Percentiles rank a stretch among this genome's conserved stretches.
phyloP scores from a whole-genome alignment of 2,888 invertebrate species.

The Acrobasis repandana region DNA sequence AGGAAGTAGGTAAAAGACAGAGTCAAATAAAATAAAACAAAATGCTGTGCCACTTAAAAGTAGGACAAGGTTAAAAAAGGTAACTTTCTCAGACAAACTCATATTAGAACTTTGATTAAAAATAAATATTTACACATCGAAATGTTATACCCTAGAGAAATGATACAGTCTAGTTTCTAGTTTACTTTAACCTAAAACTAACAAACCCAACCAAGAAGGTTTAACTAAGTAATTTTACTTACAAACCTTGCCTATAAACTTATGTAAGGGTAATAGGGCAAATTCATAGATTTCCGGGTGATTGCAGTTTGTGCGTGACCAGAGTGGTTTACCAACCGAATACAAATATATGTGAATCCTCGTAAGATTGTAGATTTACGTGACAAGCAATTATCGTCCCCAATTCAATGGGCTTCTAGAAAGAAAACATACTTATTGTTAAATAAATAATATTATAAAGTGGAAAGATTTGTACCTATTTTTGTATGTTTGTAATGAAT shows the following conservation, averaged over 20 bases:
- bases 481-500: no score
- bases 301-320: conserved; percentile 56
- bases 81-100: no score
- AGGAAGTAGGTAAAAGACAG: no score
- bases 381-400: conserved; percentile 12
- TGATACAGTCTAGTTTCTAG: neutral
- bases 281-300: conserved; percentile 60
- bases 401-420: neutral
- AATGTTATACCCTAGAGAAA: neutral
- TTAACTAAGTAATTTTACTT: conserved; percentile 11
- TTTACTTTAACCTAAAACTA: neutral
- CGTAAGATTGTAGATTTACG: conserved; percentile 13
- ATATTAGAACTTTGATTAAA: no score
- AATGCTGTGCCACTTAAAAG: no score
- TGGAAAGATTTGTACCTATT: no score
- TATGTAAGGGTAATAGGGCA: conserved; percentile 44
- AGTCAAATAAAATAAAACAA: no score
- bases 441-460: no score
- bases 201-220: neutral
- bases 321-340: conserved; percentile 21
- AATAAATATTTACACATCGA: no score
- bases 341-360: conserved; percentile 12
- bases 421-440: no score
- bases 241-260: conserved; percentile 12
- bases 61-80: no score